Evolutionary conservation across 2,797 vertebrate species (phyloP), one percentile per base, ranked within the genome.

Genomic region (Enteromius viviparus): DNA sequence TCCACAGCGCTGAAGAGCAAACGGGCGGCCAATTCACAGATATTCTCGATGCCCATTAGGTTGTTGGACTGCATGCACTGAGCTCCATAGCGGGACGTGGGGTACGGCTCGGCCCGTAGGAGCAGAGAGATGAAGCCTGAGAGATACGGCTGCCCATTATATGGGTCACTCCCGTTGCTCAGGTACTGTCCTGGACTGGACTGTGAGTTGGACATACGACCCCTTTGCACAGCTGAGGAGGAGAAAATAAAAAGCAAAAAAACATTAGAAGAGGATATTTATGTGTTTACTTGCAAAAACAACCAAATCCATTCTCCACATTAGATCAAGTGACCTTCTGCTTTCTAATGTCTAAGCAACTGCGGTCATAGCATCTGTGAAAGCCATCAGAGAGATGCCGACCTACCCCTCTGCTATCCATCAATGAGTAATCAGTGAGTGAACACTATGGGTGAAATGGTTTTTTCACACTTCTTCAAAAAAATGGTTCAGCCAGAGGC

Each of bases 1-100:
- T 97, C 96, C 0, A 97, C 95, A 0, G 96, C 94, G 0, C 95
- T 95, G 94, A 97, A 96, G 72, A 97, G 96, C 79, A 97, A 92
- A 76, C 96, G 90, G 19, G 96, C 96, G 0, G 96, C 96, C 91
- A 97, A 89, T 90, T 97, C 96, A 1, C 96, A 97, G 91, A 96
- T 96, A 92, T 96, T 96, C 91, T 96, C 96, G 0, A 96, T 96
- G 88, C 95, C 95, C 96, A 96, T 96, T 87, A 96, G 93, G 91
- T 96, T 96, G 91, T 96, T 95, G 83, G 95, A 95, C 91, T 96
- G 96, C 93, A 96, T 96, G 92, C 96, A 96, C 91, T 96, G 96
- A 32, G 95, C 90, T 0, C 96, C 95, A 21, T 96, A 96, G 85
- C 96, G 95, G 0, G 96, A 95, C 0, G 96, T 95, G 0, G 96